Conservation (phyloP, 2,113 vertebrate species). For the Mungos mungo region DNA sequence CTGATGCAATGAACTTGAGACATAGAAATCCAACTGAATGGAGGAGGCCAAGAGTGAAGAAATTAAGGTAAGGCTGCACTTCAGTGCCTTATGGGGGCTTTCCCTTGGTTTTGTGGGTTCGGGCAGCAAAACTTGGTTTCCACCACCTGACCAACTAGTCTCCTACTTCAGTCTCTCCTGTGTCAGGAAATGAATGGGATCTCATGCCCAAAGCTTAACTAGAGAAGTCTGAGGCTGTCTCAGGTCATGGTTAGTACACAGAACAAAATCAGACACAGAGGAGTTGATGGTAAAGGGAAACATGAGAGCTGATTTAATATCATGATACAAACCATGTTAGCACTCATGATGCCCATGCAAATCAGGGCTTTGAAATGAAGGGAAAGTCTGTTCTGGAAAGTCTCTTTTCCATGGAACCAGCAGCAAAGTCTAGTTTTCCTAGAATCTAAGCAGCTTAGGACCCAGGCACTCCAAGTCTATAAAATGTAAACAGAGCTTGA, state of each 20-base stretch:
- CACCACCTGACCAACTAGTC: background rate
- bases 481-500: background rate
- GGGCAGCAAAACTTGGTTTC: background rate
- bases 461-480: background rate
- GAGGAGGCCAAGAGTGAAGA: background rate
- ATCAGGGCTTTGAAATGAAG: background rate
- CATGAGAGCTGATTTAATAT: background rate
- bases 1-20: background rate
- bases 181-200: background rate
- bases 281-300: background rate
- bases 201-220: background rate
- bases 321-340: background rate
- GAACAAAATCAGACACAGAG: background rate
- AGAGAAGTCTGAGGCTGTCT: background rate
- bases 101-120: background rate
- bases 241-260: background rate
- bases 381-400: background rate
- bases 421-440: background rate
- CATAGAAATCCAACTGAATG: rapidly evolving
- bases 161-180: background rate
- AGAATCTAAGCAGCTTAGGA: background rate
- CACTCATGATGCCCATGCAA: background rate
- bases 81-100: background rate
- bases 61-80: background rate
- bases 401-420: background rate